These are phyloP conservation scores for Pampus argenteus DNA, from an alignment of 2,797 vertebrate genomes.

Conservation along the genomic window DNA sequence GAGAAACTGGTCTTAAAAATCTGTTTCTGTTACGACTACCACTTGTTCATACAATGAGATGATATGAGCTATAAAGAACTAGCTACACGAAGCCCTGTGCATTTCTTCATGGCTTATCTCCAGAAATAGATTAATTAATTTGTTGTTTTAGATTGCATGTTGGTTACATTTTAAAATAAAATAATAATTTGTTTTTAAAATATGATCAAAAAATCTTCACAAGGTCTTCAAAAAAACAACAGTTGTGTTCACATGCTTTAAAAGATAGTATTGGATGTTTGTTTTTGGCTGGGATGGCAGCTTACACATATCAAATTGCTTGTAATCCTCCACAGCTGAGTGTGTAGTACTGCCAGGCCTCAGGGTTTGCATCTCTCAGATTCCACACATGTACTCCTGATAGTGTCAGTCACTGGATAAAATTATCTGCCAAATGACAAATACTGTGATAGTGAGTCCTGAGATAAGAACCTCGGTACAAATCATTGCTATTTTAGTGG, in stretches of 20 bases:
- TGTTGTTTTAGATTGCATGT: not conserved
- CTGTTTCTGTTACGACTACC: no score
- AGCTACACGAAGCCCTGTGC: no score
- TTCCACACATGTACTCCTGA: not conserved
- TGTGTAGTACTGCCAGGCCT: constrained; percentile 1
- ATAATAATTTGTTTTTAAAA: not conserved
- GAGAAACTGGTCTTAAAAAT: not conserved
- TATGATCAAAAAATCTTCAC: not conserved
- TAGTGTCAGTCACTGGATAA: constrained; percentile 13
- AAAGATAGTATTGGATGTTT: not conserved
- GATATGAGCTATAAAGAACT: no score
- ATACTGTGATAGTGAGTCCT: not conserved
- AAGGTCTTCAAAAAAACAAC: no score
- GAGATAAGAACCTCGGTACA: constrained; percentile 9
- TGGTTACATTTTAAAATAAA: not conserved
- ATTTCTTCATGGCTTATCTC: no score
- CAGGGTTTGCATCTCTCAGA: not conserved
- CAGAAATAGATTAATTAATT: no score
- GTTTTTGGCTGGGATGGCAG: not conserved
- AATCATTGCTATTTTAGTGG: constrained; percentile 18
- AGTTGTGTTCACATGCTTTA: not conserved
- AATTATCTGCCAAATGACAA: constrained; percentile 9
- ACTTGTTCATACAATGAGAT: not conserved
- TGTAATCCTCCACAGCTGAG: constrained; percentile 1
- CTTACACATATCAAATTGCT: not conserved